Conservation (phyloP, 2,888 invertebrate genomes). For the Andrena bicolor region DNA sequence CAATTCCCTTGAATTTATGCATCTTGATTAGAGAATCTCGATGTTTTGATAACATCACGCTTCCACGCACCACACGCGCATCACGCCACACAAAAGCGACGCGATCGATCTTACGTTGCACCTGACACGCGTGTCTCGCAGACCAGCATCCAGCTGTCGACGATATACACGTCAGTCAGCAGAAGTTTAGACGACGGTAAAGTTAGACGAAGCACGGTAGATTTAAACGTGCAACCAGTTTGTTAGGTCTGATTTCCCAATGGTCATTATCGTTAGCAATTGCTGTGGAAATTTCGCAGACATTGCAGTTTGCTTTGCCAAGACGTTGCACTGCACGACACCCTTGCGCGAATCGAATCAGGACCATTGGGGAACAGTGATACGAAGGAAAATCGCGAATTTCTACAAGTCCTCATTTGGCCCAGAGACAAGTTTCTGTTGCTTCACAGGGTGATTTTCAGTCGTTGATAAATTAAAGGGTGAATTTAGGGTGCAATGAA, state of each 20-base stretch:
- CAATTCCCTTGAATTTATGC: not conserved
- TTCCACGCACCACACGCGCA: slow-evolving; percentile 11
- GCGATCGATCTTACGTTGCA: slow-evolving; percentile 29
- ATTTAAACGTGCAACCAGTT: slow-evolving; percentile 32
- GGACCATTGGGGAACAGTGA: slow-evolving; percentile 9
- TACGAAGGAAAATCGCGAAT: not conserved
- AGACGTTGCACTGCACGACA: not conserved
- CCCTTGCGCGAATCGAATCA: not conserved
- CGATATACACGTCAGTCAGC: not conserved
- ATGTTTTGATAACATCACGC: slow-evolving; percentile 2
- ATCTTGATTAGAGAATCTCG: not conserved
- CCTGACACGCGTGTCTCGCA: slow-evolving; percentile 24
- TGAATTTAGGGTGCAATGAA: not conserved
- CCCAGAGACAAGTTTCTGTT: not conserved
- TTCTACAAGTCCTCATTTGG: not conserved
- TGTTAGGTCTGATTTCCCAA: slow-evolving; percentile 45
- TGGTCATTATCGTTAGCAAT: slow-evolving; percentile 26
- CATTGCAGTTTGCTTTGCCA: not conserved
- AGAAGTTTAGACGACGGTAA: not conserved
- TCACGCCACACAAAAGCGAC: not conserved
- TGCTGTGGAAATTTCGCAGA: not conserved
- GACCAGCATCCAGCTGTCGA: not conserved
- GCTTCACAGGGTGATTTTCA: not conserved
- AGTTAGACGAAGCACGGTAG: slow-evolving; percentile 26
- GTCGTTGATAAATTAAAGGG: not conserved